phyloP scores from a whole-genome alignment of 23 tunicate genomes.

The Botrylloides violaceus region DNA sequence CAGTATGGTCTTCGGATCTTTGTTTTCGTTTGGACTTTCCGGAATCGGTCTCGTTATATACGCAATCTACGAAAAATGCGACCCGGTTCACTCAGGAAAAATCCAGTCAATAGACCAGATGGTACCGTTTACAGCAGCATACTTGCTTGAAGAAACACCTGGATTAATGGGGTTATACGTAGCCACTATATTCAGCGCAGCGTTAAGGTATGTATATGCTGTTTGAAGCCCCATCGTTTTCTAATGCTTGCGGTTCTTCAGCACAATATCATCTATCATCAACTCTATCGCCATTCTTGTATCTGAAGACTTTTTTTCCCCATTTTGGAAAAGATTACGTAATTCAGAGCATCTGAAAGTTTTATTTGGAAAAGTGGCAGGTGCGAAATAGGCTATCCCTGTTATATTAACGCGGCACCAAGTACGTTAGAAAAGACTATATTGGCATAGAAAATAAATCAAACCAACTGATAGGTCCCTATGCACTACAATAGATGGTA shows the following conservation, averaged over 20 bases:
- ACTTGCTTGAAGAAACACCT: not conserved
- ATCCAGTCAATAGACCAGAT: conserved; percentile 9
- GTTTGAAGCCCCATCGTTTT: not conserved
- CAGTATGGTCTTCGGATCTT: not conserved
- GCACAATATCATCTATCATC: conserved; percentile 20
- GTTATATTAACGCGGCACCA: too few species aligned
- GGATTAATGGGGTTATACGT: conserved; percentile 1
- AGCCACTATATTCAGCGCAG: conserved; percentile 1
- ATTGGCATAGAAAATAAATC: too few species aligned
- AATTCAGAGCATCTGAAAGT: not conserved
- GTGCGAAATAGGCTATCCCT: not conserved
- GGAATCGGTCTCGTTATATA: conserved; percentile 9
- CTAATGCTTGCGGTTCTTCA: not conserved
- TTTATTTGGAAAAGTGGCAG: not conserved
- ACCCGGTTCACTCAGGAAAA: conserved; percentile 17
- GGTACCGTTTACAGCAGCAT: conserved; percentile 3
- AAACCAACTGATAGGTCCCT: too few species aligned
- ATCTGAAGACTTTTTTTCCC: conserved; percentile 2
- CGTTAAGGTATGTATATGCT: conserved; percentile 1
- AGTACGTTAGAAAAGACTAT: too few species aligned
- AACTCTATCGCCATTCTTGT: conserved; percentile 15
- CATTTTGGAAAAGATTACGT: not conserved
- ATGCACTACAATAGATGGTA: too few species aligned
- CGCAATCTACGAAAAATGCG: conserved; percentile 13
- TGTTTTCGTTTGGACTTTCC: not conserved